These are phyloP conservation scores for Caenorhabditis imperialis DNA, from an alignment of 2,888 invertebrate genomes.

Conservation along the genomic window DNA sequence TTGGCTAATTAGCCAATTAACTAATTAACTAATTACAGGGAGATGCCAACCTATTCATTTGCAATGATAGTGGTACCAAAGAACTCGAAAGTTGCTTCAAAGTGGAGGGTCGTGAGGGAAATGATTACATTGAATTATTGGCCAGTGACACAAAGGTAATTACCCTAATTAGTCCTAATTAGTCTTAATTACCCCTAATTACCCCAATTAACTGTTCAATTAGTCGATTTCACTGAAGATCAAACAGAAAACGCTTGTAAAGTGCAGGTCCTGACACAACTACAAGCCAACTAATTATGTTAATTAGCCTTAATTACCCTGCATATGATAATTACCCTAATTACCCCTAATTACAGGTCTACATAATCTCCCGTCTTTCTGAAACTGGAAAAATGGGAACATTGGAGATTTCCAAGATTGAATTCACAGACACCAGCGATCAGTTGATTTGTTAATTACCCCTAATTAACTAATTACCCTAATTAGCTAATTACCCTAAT, in stretches of 20 bases:
- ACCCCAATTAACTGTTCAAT: too few relatives aligned
- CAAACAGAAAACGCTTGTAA: too few relatives aligned
- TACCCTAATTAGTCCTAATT: too few relatives aligned
- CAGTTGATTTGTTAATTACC: conserved; percentile 55
- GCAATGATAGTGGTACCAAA: conserved; percentile 75
- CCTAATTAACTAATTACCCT: too few relatives aligned
- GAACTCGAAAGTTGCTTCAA: conserved; percentile 76
- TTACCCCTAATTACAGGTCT: conserved; percentile 54
- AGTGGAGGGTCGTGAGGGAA: conserved; percentile 66
- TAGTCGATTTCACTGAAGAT: not conserved
- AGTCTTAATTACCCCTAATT: too few relatives aligned
- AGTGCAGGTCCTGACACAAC: too few relatives aligned
- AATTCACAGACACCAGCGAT: conserved; percentile 55
- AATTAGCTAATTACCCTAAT: too few relatives aligned
- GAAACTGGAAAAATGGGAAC: conserved; percentile 47
- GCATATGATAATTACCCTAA: too few relatives aligned
- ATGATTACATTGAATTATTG: conserved; percentile 72
- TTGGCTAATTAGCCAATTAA: not conserved
- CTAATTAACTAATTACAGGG: conserved; percentile 53
- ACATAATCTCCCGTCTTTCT: conserved; percentile 53
- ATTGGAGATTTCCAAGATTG: conserved; percentile 38
- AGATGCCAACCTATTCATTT: conserved; percentile 72
- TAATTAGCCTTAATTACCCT: too few relatives aligned
- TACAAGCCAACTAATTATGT: too few relatives aligned
- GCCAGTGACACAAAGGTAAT: conserved; percentile 75